phyloP scores from a whole-genome alignment of 2,797 vertebrate species.

The Sebastes miniatus region DNA sequence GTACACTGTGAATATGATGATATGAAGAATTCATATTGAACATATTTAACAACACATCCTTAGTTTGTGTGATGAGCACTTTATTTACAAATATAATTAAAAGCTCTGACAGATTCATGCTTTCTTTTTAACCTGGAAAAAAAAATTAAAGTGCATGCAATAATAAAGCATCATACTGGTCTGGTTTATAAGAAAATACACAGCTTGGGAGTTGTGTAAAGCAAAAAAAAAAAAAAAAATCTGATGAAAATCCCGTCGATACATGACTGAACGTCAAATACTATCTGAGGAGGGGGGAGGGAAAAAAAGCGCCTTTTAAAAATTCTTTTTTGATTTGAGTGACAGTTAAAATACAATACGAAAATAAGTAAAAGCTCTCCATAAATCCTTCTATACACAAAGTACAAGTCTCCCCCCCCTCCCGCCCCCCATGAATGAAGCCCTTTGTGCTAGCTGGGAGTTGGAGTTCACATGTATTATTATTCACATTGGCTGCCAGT shows the following conservation, averaged over 20 bases:
- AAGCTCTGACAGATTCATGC: constrained; percentile 98
- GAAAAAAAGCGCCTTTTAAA: constrained; percentile 82
- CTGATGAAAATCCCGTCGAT: constrained; percentile 78
- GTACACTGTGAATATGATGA: not conserved
- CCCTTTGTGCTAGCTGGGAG: constrained; percentile 96
- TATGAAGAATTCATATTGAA: not conserved
- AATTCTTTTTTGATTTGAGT: constrained; percentile 84
- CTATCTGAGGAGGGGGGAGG: constrained; percentile 75
- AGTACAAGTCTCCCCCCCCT: constrained; percentile 88
- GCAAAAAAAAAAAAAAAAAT: constrained; percentile 65
- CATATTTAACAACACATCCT: not conserved
- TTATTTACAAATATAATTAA: constrained; percentile 99
- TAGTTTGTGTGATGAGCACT: constrained; percentile 91
- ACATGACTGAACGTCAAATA: constrained; percentile 82
- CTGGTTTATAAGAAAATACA: constrained; percentile 92
- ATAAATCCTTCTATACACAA: constrained; percentile 99
- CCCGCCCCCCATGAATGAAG: constrained; percentile 75
- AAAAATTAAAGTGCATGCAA: constrained; percentile 99
- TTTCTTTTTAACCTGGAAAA: constrained; percentile 92
- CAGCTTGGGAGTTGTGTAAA: constrained; percentile 93
- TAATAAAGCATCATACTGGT: constrained; percentile 90
- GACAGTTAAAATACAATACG: constrained; percentile 99
- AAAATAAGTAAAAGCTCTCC: constrained; percentile 99
- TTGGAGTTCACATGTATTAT: constrained; percentile 82
- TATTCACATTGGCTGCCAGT: constrained; percentile 93